phyloP scores from a whole-genome alignment of 1,140 invertebrate species.

The Pentalonia nigronervosa region DNA sequence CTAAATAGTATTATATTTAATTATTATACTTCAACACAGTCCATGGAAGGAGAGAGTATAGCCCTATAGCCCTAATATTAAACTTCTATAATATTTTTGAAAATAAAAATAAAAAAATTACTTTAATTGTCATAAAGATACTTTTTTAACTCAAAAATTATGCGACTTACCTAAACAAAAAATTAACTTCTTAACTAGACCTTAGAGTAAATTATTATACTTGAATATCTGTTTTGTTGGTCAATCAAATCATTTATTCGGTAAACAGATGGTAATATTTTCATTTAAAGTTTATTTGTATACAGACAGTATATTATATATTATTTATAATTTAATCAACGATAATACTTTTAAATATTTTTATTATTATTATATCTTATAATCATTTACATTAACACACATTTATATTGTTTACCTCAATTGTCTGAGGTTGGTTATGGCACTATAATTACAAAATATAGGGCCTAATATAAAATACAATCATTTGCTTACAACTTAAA shows the following conservation, averaged over 20 bases:
- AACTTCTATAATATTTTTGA: neutral
- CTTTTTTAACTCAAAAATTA: neutral
- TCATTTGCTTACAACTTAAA: constrained; percentile 37
- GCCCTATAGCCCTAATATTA: neutral
- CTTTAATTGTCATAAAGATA: neutral
- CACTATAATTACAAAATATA: constrained; percentile 57
- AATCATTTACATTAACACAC: constrained; percentile 2
- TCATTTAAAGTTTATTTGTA: neutral
- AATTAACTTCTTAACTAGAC: neutral
- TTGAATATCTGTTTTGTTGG: neutral
- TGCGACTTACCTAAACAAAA: neutral
- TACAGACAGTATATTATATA: neutral
- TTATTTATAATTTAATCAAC: neutral
- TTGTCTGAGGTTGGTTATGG: constrained; percentile 34
- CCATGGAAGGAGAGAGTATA: no score
- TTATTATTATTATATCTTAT: constrained; percentile 43
- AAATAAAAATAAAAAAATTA: neutral
- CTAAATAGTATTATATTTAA: no score
- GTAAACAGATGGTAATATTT: neutral
- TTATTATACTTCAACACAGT: no score
- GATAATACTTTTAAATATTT: constrained; percentile 38
- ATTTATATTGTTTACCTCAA: constrained; percentile 30
- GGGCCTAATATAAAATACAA: constrained; percentile 48
- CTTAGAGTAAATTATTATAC: neutral
- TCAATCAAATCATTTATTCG: neutral